Percentiles rank a stretch among this genome's conserved stretches.
Conservation (phyloP, 2,888 invertebrate species). For the Latrodectus elegans region DNA sequence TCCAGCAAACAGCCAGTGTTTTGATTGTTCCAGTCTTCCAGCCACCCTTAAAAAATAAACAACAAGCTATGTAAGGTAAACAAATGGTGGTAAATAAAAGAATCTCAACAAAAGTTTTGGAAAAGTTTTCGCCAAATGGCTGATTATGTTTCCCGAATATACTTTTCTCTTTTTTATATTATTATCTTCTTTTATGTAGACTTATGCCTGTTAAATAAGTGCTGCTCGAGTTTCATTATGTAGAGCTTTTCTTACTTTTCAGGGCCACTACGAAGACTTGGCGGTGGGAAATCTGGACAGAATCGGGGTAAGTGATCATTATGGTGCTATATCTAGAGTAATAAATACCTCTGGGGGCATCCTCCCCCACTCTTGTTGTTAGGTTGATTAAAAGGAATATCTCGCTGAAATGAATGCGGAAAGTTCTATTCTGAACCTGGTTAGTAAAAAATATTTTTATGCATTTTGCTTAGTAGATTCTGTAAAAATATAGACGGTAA, state of each 20-base stretch:
- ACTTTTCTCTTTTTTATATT: not conserved
- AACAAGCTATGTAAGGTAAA: not conserved
- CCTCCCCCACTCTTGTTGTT: slow-evolving; percentile 13
- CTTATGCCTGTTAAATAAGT: not conserved
- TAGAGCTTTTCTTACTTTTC: slow-evolving; percentile 1
- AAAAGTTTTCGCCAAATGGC: not conserved
- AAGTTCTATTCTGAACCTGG: too few relatives aligned
- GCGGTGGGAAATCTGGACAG: slow-evolving; percentile 54
- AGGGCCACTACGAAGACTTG: slow-evolving; percentile 61
- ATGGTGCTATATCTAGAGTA: not conserved
- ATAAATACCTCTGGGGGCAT: too few relatives aligned
- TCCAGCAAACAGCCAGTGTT: not conserved
- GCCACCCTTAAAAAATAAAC: not conserved
- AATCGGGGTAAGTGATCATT: slow-evolving; percentile 58
- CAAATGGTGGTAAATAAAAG: not conserved
- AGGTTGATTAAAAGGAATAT: slow-evolving; percentile 13
- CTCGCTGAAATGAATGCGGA: not conserved
- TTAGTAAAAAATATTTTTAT: too few relatives aligned
- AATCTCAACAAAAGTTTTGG: not conserved
- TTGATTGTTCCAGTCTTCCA: not conserved
- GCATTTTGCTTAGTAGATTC: too few relatives aligned
- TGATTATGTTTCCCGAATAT: not conserved
- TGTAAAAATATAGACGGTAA: too few relatives aligned
- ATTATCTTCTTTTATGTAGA: not conserved
- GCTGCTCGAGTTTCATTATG: not conserved